Base-by-base conservation (phyloP, 2,888 invertebrate species). In the Coenonympha glycerion region DNA sequence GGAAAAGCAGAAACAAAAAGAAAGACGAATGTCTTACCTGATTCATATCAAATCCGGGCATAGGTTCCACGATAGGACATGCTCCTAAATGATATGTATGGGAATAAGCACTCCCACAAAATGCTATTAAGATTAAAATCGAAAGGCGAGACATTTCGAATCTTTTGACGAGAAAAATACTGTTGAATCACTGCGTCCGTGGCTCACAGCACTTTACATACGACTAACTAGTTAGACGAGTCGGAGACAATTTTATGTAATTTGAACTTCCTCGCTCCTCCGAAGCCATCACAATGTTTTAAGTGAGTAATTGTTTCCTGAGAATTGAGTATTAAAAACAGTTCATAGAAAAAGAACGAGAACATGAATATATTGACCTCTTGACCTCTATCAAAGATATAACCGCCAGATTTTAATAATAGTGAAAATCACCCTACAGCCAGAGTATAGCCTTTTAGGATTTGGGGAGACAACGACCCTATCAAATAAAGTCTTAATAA, bases 41-140 rank as follows among this genome's bases (percentile, higher is more conserved):
- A 57, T 89, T 90, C 91, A 94, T 94, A 52, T 92, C 89, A 69
- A 95, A 95, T 47, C 90, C 90, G 0, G 87, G 77, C 89, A 92
- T 89, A 0, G 94, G 93, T 60, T 93, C 92, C 1, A 94, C 92
- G 6, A 88, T 69, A 0, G 94, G 94, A 65, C 94, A 95, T 9
- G 84, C 82, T 11, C 94, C 94, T 58, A 93, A 78, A 64, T 93
- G 93, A 71, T 94, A 93, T 0, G 91, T 89, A 68, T 94, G 94
- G 3, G 88, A 84, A 4, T 71, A 52, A 1, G 65, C 83, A 41
- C 76, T 71, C 11, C 76, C 79, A 52, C 75, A 69, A 24, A 79
- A 24, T 36, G 73, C 70, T 19, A 79, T 55, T 40, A 81, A 54
- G 53, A 78, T 65, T 21, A 73, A 31, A 51, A 69, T 57, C 3